phyloP scores from a whole-genome alignment of 2,888 invertebrate genomes.

The Dilophus febrilis region DNA sequence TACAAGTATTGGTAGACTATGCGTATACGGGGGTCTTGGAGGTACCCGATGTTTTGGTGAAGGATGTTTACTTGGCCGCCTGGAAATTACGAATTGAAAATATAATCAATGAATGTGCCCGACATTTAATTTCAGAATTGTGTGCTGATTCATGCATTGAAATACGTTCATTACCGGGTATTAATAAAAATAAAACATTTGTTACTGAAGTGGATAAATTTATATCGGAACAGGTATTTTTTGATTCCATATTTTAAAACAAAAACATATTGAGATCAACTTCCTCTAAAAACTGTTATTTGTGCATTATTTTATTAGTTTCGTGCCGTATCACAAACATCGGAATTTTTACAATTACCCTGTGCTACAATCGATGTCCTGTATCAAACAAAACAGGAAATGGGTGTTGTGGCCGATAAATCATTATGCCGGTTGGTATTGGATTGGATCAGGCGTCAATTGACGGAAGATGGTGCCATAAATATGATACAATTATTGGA shows the following conservation, averaged over 20 bases:
- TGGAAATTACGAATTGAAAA: conserved; percentile 57
- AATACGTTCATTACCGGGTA: conserved; percentile 42
- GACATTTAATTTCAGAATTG: conserved; percentile 47
- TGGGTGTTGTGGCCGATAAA: conserved; percentile 37
- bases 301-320: conserved; percentile 31
- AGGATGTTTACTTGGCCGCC: conserved; percentile 65
- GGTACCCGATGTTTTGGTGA: conserved; percentile 38
- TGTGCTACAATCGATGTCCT: conserved; percentile 56
- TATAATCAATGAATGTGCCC: conserved; percentile 53
- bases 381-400: conserved; percentile 52
- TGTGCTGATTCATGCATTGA: conserved; percentile 40
- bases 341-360: conserved; percentile 31
- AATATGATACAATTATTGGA: conserved; percentile 14
- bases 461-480: conserved; percentile 25
- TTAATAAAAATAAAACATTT: conserved; percentile 40
- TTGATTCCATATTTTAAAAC: neutral
- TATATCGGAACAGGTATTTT: conserved; percentile 47
- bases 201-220: conserved; percentile 47
- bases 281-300: no score
- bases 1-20: conserved; percentile 62
- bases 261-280: conserved; percentile 3
- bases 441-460: conserved; percentile 39
- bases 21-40: conserved; percentile 59
- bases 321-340: conserved; percentile 33
- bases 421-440: conserved; percentile 44